Evolutionary conservation across 2,888 invertebrate genomes (phyloP).

Genomic region (Stenchaetothrips biformis): DNA sequence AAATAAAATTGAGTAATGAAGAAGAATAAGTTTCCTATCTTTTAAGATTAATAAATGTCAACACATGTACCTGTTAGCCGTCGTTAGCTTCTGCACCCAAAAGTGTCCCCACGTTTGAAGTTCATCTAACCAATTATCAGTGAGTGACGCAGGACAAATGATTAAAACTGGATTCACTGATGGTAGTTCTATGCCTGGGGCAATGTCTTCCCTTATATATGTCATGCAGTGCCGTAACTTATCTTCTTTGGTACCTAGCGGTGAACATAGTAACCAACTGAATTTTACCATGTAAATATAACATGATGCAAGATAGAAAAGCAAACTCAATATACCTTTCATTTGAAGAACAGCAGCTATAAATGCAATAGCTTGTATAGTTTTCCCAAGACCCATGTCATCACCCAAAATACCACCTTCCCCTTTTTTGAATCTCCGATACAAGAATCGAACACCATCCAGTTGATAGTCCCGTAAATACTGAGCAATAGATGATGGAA

Average conservation of each 20-base stretch:
- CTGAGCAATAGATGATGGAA: background rate
- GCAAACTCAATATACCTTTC: background rate
- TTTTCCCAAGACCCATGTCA: conserved; percentile 6
- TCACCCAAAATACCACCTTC: background rate
- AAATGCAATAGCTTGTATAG: background rate
- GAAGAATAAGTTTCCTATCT: background rate
- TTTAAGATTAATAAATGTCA: background rate
- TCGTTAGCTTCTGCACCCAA: background rate
- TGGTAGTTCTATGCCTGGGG: background rate
- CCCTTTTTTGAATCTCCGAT: background rate
- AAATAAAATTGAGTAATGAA: background rate
- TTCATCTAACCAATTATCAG: background rate
- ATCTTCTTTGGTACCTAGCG: background rate
- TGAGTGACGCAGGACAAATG: background rate
- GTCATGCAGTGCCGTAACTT: background rate
- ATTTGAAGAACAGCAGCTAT: conserved; percentile 1
- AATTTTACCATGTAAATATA: background rate
- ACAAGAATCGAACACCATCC: background rate
- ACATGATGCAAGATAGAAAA: background rate
- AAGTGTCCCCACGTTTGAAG: conserved; percentile 1
- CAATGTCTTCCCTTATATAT: background rate
- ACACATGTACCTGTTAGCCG: background rate
- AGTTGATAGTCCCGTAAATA: background rate
- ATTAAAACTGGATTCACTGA: background rate
- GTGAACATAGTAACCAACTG: background rate